These are phyloP conservation scores for Sebastes schlegelii DNA, from an alignment of 2,113 vertebrate species.

Conservation along the genomic window DNA sequence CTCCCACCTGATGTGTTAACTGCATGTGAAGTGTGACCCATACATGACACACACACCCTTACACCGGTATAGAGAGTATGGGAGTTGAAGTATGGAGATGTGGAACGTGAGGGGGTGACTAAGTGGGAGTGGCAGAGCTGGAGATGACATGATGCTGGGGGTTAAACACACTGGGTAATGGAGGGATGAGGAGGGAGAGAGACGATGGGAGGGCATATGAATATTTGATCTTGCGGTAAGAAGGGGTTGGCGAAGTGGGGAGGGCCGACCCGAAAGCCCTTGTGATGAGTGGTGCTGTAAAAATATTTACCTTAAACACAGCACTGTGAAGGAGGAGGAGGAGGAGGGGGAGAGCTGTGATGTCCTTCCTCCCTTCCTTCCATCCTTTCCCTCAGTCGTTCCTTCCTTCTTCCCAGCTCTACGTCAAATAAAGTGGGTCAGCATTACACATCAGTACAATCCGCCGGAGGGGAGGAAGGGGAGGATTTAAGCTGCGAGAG, in stretches of 20 bases:
- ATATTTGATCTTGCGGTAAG: conserved; percentile 67
- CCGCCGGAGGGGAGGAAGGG: conserved; percentile 44
- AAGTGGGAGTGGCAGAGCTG: conserved; percentile 42
- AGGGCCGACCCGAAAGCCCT: conserved; percentile 56
- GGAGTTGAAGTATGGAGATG: not conserved
- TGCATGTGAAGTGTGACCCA: conserved; percentile 26
- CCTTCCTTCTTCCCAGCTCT: conserved; percentile 30
- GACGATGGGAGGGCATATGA: conserved; percentile 51
- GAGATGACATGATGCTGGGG: conserved; percentile 48
- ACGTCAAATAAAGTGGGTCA: conserved; percentile 76
- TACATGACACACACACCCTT: not conserved
- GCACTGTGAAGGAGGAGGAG: conserved; percentile 24
- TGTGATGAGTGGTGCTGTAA: conserved; percentile 68
- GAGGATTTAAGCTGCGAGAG: conserved; percentile 32
- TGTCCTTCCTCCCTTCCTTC: conserved; percentile 38
- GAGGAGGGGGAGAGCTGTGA: conserved; percentile 21
- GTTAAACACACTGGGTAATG: conserved; percentile 49
- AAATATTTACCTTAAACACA: conserved; percentile 78
- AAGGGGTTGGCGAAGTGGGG: conserved; percentile 16
- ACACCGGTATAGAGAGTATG: not conserved
- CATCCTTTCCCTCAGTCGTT: conserved; percentile 15
- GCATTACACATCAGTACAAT: conserved; percentile 63
- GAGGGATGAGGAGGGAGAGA: conserved; percentile 32
- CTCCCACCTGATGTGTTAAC: conserved; percentile 23
- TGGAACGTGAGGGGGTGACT: not conserved